Evolutionary conservation across 2,113 vertebrate species (phyloP), one percentile per base, ranked within the genome.

Genomic region (Nannobrachium achirus): DNA sequence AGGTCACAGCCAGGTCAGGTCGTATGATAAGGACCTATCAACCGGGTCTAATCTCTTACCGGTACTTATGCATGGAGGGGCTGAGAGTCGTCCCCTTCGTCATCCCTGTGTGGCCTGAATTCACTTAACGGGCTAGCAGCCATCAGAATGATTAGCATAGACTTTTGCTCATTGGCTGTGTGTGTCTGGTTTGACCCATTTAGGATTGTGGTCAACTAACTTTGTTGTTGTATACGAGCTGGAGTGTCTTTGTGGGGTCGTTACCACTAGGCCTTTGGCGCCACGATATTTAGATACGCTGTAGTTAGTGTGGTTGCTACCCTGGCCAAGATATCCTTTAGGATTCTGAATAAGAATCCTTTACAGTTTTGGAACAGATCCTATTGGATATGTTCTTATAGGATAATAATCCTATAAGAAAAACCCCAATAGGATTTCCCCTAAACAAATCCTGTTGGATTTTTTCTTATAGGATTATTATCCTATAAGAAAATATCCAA

Each of bases 11-110:
- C 9, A 16, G 81, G 76, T 84, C 9, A 16, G 81, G 76, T 84
- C 78, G 69, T 48, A 39, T 56, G 82, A 92, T 92, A 83, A 88
- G 69, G 60, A 73, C 78, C 74, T 76, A 86, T 80, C 71, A 1
- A 15, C 0, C 58, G 16, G 64, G 71, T 83, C 66, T 81, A 79
- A 86, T 85, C 82, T 71, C 59, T 60, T 15, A 9, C 44, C 75
- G 87, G 86, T 75, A 82, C 71, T 87, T 79, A 78, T 79, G 72
- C 78, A 4, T 48, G 25, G 15, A 41, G 71, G 78, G 72, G 70
- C 62, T 16, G 57, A 56, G 68, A 78, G 57, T 69, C 19, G 63
- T 15, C 18, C 45, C 40, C 63, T 49, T 59, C 13, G 2, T 56
- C 51, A 56, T 63, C 69, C 61, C 69, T 18, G 78, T 60, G 77